Evolutionary conservation across 2,113 vertebrate genomes (phyloP).

Genomic region (Ceyx cyanopectus): DNA sequence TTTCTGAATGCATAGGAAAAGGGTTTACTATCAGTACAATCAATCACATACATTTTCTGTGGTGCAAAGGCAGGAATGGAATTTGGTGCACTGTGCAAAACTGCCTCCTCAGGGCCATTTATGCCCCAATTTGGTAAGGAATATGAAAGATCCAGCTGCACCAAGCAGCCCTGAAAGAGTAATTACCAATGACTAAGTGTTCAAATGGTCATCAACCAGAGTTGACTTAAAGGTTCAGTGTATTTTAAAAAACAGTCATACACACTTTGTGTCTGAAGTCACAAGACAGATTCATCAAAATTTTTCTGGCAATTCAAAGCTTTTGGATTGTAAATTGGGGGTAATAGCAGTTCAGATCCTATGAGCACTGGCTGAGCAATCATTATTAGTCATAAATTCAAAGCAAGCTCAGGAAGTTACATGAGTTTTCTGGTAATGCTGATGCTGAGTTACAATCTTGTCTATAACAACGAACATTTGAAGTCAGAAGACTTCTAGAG

Average conservation of each 20-base stretch:
- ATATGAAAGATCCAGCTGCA: background rate
- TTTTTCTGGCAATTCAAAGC: background rate
- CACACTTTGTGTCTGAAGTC: constrained; percentile 11
- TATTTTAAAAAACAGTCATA: background rate
- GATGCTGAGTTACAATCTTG: constrained; percentile 11
- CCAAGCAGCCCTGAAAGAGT: background rate
- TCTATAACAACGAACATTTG: constrained; percentile 43
- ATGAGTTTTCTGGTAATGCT: constrained; percentile 27
- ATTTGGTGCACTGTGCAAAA: background rate
- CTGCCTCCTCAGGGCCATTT: background rate
- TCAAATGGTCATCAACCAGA: background rate
- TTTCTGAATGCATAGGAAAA: background rate
- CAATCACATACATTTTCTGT: background rate
- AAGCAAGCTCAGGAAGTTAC: constrained; percentile 10
- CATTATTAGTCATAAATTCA: constrained; percentile 48
- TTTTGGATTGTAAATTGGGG: background rate
- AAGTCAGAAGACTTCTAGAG: background rate
- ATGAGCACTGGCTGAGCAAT: constrained; percentile 33
- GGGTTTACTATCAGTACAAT: background rate
- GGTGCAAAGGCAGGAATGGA: background rate
- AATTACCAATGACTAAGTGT: background rate
- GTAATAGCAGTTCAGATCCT: constrained; percentile 44
- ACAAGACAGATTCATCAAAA: background rate
- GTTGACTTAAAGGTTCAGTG: background rate
- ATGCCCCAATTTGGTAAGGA: background rate